Base-by-base conservation (phyloP, 2,888 invertebrate species). In the Euclidia mi region DNA sequence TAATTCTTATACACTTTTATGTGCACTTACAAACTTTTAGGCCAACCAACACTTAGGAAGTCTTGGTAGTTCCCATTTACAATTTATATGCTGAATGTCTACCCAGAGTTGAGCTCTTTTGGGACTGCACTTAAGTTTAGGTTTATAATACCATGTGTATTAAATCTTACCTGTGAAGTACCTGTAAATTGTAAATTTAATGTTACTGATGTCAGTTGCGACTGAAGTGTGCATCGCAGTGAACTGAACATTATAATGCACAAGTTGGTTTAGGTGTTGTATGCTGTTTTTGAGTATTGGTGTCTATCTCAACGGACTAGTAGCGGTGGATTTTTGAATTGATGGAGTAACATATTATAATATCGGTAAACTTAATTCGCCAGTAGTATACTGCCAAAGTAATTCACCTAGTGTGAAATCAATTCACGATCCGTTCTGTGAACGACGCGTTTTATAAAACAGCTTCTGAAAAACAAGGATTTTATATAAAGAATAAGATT, bases 121-220 rank as follows among this genome's bases (percentile, higher is more conserved):
- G 92, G 72, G 88, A 89, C 90, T 76, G 76, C 88, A 89, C 81
- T 84, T 90, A 88, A 85, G 81, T 85, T 91, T 92, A 91, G 84
- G 87, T 91, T 91, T 85, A 84, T 81, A 79, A 91, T 91, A 92
- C 90, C 77, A 76, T 85, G 73, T 87, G 89, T 92, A 91, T 92
- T 89, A 82, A 91, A 88, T 80, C 86, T 88, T 92, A 94, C 92
- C 94, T 91, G 90, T 87, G 82, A 91, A 90, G 94, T 94, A 94
- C 94, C 94, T 94, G 94, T 92, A 90, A 93, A 93, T 90, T 94
- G 92, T 92, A 92, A 91, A 92, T 91, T 89, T 87, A 84, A 85
- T 87, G 83, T 85, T 79, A 84, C 85, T 86, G n/a, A n/a, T n/a
- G 85, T 87, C 87, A 80, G 83, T 83, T 77, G 83, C 78, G 81